A percentile compares a stretch with the other conserved stretches of the same genome.
Conservation (phyloP, 2,113 vertebrate genomes). For the Osmerus eperlanus region DNA sequence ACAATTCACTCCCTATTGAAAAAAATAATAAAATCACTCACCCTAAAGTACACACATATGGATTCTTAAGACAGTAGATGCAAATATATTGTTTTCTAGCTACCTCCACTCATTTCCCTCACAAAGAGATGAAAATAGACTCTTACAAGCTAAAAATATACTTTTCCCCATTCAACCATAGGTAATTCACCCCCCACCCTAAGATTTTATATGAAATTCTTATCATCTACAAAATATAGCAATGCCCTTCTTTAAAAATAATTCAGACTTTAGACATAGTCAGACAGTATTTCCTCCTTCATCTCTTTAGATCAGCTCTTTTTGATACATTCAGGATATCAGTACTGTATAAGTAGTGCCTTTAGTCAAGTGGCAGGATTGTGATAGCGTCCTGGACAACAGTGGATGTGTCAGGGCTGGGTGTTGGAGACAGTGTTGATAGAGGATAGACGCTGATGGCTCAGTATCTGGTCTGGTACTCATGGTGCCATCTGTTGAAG, state of each 20-base stretch:
- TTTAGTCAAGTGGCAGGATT: constrained; percentile 42
- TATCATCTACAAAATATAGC: constrained; percentile 98
- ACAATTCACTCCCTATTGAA: constrained; percentile 42
- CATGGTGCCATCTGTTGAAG: constrained; percentile 97
- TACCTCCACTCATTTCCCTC: constrained; percentile 61
- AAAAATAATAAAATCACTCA: constrained; percentile 48
- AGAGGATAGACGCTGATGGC: neutral
- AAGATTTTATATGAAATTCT: constrained; percentile 69
- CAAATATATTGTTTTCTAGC: constrained; percentile 49
- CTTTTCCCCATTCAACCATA: constrained; percentile 55
- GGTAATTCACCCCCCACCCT: constrained; percentile 84
- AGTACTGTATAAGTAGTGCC: constrained; percentile 62
- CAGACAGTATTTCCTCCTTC: constrained; percentile 41
- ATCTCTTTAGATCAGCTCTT: constrained; percentile 14
- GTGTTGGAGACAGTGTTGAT: neutral
- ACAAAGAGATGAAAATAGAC: constrained; percentile 92
- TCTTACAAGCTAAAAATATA: constrained; percentile 98
- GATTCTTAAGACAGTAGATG: constrained; percentile 56
- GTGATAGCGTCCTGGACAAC: neutral
- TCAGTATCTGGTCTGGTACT: constrained; percentile 97
- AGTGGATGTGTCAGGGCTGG: constrained; percentile 6
- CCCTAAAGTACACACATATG: constrained; percentile 64
- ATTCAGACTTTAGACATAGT: constrained; percentile 76
- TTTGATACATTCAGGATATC: constrained; percentile 80
- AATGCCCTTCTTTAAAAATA: constrained; percentile 95